Evolutionary conservation across 2,888 invertebrate species (phyloP).

Genomic region (Acleris literana): DNA sequence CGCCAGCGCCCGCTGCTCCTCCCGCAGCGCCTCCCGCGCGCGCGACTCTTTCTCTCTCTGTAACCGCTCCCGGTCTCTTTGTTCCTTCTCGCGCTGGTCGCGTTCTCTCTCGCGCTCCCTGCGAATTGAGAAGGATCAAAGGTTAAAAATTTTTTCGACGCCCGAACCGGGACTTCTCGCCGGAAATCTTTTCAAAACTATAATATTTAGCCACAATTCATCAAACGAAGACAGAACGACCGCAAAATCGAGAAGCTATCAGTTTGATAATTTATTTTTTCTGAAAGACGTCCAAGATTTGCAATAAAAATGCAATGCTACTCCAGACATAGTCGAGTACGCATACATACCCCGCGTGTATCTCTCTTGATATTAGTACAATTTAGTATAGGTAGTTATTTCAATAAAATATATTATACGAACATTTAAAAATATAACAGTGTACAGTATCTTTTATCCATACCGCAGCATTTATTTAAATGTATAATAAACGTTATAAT

Average conservation of each 20-base stretch:
- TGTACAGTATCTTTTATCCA: no score
- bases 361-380: no score
- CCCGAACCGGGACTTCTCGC: background rate
- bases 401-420: background rate
- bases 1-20: constrained; percentile 60
- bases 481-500: no score
- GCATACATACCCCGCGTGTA: no score
- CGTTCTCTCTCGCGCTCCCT: constrained; percentile 60
- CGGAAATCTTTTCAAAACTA: background rate
- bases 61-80: constrained; percentile 48
- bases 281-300: background rate
- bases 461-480: no score
- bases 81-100: constrained; percentile 75
- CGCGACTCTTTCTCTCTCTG: constrained; percentile 69
- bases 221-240: no score
- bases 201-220: no score
- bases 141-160: no score
- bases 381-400: no score
- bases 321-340: no score
- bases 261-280: background rate
- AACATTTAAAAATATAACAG: background rate
- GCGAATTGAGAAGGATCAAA: constrained; percentile 31
- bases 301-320: background rate
- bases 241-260: no score
- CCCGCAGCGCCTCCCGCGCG: constrained; percentile 64